A percentile compares a stretch with the other conserved stretches of the same genome.
phyloP scores from a whole-genome alignment of 2,113 vertebrate species.

The Sturnira hondurensis region DNA sequence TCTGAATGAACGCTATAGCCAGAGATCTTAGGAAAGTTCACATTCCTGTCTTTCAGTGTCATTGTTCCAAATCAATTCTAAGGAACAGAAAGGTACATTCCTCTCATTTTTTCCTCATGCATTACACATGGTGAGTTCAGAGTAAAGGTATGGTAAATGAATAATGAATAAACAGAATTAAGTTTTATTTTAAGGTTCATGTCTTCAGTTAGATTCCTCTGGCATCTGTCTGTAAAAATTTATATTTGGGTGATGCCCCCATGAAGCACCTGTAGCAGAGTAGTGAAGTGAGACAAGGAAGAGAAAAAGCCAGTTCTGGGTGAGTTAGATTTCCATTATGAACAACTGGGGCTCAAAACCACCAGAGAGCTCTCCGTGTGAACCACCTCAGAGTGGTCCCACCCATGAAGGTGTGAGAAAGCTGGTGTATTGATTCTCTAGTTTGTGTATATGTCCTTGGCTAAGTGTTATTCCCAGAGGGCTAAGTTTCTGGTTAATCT shows the following conservation, averaged over 20 bases:
- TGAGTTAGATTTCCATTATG: neutral
- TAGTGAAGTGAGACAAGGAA: neutral
- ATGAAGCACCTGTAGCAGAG: neutral
- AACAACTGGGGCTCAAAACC: neutral
- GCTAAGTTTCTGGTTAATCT: neutral
- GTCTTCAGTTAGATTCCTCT: neutral
- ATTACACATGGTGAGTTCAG: neutral
- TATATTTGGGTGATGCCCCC: neutral
- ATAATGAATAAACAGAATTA: neutral
- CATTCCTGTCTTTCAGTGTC: neutral
- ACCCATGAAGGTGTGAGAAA: neutral
- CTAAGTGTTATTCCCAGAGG: neutral
- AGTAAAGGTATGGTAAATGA: neutral
- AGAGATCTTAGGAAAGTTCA: neutral
- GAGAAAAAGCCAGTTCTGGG: neutral
- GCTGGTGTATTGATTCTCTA: neutral
- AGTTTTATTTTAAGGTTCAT: neutral
- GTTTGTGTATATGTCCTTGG: neutral
- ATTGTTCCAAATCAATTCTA: neutral
- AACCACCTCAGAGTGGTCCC: neutral
- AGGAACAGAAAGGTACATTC: neutral
- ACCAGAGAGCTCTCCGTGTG: neutral
- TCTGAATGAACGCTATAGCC: neutral
- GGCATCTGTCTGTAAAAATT: neutral
- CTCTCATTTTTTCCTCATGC: neutral